These are phyloP conservation scores for Melieria picta DNA, from an alignment of 2,888 invertebrate genomes.

Conservation along the genomic window DNA sequence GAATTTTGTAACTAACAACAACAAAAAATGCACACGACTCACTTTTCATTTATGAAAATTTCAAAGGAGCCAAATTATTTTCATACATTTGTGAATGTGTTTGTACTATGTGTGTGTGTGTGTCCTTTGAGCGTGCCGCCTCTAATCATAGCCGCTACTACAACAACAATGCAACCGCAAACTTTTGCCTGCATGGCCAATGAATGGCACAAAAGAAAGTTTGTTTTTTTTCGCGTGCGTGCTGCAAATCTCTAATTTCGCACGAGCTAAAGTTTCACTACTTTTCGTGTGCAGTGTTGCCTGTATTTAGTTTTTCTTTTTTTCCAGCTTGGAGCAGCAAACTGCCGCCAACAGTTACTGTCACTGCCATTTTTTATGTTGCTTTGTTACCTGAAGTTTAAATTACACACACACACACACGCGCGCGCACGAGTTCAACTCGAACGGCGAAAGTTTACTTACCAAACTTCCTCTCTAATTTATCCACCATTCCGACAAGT, in stretches of 20 bases:
- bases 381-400: slow-evolving; percentile 32
- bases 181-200: no score
- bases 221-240: not conserved
- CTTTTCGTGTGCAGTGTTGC: not conserved
- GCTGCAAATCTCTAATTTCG: slow-evolving; percentile 7
- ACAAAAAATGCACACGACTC: no score
- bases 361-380: not conserved
- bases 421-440: not conserved
- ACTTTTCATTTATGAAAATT: no score
- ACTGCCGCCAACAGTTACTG: not conserved
- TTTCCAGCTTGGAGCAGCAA: not conserved
- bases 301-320: not conserved
- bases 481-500: not conserved
- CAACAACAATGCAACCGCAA: no score
- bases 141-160: not conserved
- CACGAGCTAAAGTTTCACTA: not conserved
- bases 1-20: no score
- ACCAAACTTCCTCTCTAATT: not conserved
- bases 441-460: not conserved
- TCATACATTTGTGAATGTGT: not conserved
- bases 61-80: not conserved
- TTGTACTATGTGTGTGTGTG: not conserved
- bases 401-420: slow-evolving; percentile 26
- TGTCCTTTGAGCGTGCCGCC: not conserved
- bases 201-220: not conserved